Evolutionary conservation across 2,797 vertebrate genomes (phyloP).

Genomic region (Oceanodroma leucorhoa): DNA sequence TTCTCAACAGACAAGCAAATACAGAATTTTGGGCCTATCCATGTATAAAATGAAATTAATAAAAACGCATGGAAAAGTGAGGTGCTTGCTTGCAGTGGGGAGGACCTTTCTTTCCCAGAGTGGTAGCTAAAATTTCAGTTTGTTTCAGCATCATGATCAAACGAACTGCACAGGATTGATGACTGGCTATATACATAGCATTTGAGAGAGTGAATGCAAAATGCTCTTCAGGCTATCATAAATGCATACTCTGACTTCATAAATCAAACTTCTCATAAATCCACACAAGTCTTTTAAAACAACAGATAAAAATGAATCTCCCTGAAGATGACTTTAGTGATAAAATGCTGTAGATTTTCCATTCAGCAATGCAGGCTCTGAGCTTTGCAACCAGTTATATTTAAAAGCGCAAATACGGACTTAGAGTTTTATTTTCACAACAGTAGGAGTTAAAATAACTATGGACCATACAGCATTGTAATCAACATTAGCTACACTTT

Average conservation of each 20-base stretch:
- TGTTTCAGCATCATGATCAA: not conserved
- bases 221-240: not conserved
- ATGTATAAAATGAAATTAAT: not conserved
- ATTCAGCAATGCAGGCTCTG: not conserved
- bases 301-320: slow-evolving; percentile 1
- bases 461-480: not conserved
- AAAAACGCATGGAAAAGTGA: not conserved
- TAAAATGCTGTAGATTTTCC: not conserved
- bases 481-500: not conserved
- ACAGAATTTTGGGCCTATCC: not conserved
- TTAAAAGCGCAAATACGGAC: not conserved
- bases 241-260: slow-evolving; percentile 18
- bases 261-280: slow-evolving; percentile 26
- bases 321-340: not conserved
- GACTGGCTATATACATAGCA: not conserved
- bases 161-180: not conserved
- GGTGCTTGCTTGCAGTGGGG: not conserved
- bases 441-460: not conserved
- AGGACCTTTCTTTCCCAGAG: not conserved
- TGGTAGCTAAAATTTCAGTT: not conserved
- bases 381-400: not conserved
- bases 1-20: not conserved
- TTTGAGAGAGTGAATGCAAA: not conserved
- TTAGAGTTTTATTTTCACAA: not conserved
- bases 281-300: not conserved